These are phyloP conservation scores for Zelleria hepariella DNA, from an alignment of 2,888 invertebrate genomes.

Conservation along the genomic window DNA sequence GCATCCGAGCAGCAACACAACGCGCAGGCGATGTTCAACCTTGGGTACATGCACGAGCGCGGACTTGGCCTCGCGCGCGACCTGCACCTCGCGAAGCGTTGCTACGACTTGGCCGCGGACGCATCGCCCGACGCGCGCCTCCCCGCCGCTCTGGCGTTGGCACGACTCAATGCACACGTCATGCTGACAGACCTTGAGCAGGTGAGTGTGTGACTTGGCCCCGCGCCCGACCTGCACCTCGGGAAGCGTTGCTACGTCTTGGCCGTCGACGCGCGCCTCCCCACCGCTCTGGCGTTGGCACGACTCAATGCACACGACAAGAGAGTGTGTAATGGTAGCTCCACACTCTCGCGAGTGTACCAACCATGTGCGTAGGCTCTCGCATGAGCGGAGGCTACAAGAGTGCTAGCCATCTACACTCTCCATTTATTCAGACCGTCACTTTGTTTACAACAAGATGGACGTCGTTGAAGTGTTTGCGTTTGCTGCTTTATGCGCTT, in stretches of 20 bases:
- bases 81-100: constrained; percentile 96
- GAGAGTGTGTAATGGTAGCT: background rate
- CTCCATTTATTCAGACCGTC: too few species aligned
- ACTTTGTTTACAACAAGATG: too few species aligned
- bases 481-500: too few species aligned
- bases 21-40: constrained; percentile 98
- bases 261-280: constrained; percentile 92
- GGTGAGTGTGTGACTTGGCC: constrained; percentile 73
- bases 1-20: constrained; percentile 96
- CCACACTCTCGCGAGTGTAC: too few species aligned
- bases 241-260: constrained; percentile 98
- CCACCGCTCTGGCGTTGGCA: constrained; percentile 90
- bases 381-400: too few species aligned
- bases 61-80: constrained; percentile 92
- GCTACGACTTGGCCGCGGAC: constrained; percentile 96
- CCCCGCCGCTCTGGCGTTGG: constrained; percentile 91
- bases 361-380: too few species aligned
- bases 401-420: too few species aligned
- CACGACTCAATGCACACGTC: constrained; percentile 75
- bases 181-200: constrained; percentile 12
- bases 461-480: too few species aligned
- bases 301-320: constrained; percentile 73
- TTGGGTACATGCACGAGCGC: constrained; percentile 99
- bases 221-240: constrained; percentile 89
- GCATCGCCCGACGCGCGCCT: constrained; percentile 93